Percentiles rank a stretch among this genome's conserved stretches.
phyloP scores from a whole-genome alignment of 1,140 invertebrate genomes.

The Scaptodrosophila lebanonensis region DNA sequence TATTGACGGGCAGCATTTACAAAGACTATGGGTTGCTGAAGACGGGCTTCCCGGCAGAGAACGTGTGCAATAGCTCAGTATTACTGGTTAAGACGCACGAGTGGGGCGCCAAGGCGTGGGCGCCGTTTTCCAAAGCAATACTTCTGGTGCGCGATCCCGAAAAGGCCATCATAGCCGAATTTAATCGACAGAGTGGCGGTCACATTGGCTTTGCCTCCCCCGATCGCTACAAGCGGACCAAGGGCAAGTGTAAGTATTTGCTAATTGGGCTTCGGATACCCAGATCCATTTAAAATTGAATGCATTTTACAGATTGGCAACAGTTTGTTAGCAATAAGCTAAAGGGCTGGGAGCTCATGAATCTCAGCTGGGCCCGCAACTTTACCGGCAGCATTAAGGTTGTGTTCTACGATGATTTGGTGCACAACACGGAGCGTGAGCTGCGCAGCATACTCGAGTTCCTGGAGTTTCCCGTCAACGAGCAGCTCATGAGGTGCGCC shows the following conservation, averaged over 20 bases:
- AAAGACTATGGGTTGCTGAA: constrained; percentile 85
- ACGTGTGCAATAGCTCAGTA: constrained; percentile 85
- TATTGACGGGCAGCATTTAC: constrained; percentile 87
- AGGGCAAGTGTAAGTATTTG: constrained; percentile 80
- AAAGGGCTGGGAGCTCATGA: constrained; percentile 82
- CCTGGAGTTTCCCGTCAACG: constrained; percentile 79
- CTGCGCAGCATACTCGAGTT: constrained; percentile 81
- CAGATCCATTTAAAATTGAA: background rate
- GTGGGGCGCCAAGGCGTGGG: constrained; percentile 80
- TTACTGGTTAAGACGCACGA: constrained; percentile 90
- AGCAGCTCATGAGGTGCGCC: constrained; percentile 80
- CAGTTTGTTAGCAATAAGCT: constrained; percentile 84
- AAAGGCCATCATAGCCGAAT: constrained; percentile 85
- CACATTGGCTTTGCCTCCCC: constrained; percentile 84
- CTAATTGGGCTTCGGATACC: background rate
- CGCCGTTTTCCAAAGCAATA: constrained; percentile 82
- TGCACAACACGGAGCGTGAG: constrained; percentile 80
- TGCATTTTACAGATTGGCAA: constrained; percentile 81
- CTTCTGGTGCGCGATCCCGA: constrained; percentile 84
- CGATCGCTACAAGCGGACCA: constrained; percentile 81
- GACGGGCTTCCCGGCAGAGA: constrained; percentile 88
- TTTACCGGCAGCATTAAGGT: constrained; percentile 84
- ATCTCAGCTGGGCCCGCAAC: constrained; percentile 83
- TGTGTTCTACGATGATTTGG: constrained; percentile 84
- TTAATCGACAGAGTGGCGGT: constrained; percentile 84